Percentiles rank a stretch among this genome's conserved stretches.
Conservation (phyloP, 1,140 invertebrate species). For the Nilaparvata lugens region DNA sequence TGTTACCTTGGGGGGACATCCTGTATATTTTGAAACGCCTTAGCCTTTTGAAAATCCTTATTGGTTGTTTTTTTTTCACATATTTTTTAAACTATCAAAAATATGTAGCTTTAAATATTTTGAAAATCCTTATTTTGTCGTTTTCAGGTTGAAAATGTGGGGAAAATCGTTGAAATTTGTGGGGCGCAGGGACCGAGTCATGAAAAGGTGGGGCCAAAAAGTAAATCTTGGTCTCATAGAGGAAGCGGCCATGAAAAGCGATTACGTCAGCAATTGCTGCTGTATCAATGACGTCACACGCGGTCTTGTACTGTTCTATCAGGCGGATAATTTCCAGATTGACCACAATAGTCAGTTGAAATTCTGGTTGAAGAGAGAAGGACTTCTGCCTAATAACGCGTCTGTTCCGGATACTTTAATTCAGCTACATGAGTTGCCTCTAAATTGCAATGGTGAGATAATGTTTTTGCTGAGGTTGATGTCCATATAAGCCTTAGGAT, state of each 20-base stretch:
- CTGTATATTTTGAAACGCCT: no score
- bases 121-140: not conserved
- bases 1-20: no score
- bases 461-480: no score
- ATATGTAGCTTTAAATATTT: no score
- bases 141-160: not conserved
- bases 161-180: slow-evolving; percentile 31
- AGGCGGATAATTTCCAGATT: no score
- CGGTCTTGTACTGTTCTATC: slow-evolving; percentile 10
- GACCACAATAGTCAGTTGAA: no score
- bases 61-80: no score
- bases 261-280: slow-evolving; percentile 11
- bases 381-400: not conserved
- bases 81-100: no score
- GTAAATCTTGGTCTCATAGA: slow-evolving; percentile 35
- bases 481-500: no score
- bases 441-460: slow-evolving; percentile 36
- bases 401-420: slow-evolving; percentile 6
- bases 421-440: slow-evolving; percentile 26
- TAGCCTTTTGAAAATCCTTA: no score
- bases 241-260: slow-evolving; percentile 19
- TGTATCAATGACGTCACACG: slow-evolving; percentile 11
- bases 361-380: no score
- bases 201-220: slow-evolving; percentile 40
- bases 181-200: slow-evolving; percentile 35